Percentiles rank a stretch among this genome's conserved stretches.
Conservation (phyloP, 2,113 vertebrate genomes). For the Papio anubis region DNA sequence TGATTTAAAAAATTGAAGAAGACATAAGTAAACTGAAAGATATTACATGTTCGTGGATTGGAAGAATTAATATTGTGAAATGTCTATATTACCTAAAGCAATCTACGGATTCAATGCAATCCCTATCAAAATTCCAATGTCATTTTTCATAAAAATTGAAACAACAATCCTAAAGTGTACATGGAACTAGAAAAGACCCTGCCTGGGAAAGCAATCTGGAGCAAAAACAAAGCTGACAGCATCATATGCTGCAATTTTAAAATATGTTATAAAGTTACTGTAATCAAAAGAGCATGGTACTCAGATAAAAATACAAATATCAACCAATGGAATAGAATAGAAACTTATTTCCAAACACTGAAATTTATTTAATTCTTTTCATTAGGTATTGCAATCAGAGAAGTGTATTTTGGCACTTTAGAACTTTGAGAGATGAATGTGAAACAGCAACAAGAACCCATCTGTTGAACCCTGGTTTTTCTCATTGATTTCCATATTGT, state of each 20-base stretch:
- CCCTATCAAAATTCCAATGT: not conserved
- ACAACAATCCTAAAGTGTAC: not conserved
- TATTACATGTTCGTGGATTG: not conserved
- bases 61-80: not conserved
- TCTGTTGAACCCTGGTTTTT: not conserved
- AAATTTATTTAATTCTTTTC: not conserved
- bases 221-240: not conserved
- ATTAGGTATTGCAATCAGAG: not conserved
- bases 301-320: not conserved
- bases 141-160: not conserved
- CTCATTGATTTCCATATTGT: not conserved
- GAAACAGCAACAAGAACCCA: not conserved
- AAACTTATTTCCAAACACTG: not conserved
- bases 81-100: not conserved
- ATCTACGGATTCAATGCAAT: not conserved
- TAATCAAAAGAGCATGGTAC: not conserved
- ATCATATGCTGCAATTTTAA: not conserved
- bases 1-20: not conserved
- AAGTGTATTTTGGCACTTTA: not conserved
- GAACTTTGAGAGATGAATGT: not conserved
- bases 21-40: not conserved
- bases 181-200: not conserved
- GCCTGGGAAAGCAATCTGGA: not conserved
- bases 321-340: not conserved
- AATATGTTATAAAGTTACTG: not conserved